A percentile compares a stretch with the other conserved stretches of the same genome.
phyloP scores from a whole-genome alignment of 2,797 vertebrate genomes.

The Pseudomugil gertrudae region DNA sequence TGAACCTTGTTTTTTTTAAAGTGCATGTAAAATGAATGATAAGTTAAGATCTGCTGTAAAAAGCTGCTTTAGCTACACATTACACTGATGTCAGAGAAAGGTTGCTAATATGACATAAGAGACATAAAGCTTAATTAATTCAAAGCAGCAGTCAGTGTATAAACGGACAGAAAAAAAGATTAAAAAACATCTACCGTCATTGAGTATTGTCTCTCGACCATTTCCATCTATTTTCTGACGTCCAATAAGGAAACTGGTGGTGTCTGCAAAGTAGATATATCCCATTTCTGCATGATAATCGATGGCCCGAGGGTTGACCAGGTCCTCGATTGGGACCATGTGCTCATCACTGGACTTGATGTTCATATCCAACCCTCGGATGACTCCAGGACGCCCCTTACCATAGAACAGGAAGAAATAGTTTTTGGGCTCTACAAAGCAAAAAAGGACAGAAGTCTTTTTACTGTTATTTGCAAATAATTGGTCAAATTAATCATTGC shows the following conservation, averaged over 20 bases:
- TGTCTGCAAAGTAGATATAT: conserved; percentile 97
- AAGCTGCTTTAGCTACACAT: background rate
- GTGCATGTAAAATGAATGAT: background rate
- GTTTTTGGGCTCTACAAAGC: conserved; percentile 90
- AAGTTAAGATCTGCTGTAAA: background rate
- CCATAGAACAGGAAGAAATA: conserved; percentile 98
- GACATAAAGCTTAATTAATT: background rate
- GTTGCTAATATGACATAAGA: background rate
- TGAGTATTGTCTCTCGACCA: conserved; percentile 92
- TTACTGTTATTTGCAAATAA: conserved; percentile 74
- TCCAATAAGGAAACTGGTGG: conserved; percentile 97
- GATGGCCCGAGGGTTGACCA: conserved; percentile 95
- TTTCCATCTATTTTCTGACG: conserved; percentile 95
- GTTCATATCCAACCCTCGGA: conserved; percentile 94
- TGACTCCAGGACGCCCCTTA: conserved; percentile 95
- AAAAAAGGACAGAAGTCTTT: conserved; percentile 49
- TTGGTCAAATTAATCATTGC: conserved; percentile 75
- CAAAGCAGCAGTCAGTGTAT: background rate
- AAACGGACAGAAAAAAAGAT: background rate
- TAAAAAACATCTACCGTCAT: conserved; percentile 87
- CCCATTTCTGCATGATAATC: conserved; percentile 94
- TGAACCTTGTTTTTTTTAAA: background rate
- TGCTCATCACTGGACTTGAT: conserved; percentile 93
- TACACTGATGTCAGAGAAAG: background rate
- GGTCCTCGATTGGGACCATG: conserved; percentile 94